A percentile compares a stretch with the other conserved stretches of the same genome.
Conservation (phyloP, 1,140 invertebrate genomes). For the Mactra quadrangularis region DNA sequence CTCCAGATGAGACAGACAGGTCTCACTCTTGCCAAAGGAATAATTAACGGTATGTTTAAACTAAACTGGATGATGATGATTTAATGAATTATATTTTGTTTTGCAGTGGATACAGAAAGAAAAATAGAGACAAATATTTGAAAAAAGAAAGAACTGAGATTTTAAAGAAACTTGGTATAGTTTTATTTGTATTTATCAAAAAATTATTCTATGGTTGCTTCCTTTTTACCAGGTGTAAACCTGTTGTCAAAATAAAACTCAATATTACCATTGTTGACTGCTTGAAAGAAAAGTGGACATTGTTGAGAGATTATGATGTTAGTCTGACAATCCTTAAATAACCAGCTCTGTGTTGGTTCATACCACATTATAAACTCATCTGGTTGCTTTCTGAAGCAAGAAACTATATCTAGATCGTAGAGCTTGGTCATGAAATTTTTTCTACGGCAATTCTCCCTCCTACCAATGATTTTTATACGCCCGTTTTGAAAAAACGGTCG, state of each 20-base stretch:
- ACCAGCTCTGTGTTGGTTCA: no score
- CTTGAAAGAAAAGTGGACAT: background rate
- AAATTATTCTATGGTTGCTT: background rate
- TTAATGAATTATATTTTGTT: background rate
- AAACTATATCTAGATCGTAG: no score
- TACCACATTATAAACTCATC: no score
- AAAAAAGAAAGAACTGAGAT: constrained; percentile 30
- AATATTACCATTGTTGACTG: background rate
- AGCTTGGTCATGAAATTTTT: no score
- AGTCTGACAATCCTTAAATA: background rate
- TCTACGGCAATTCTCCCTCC: no score
- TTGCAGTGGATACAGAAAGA: constrained; percentile 17
- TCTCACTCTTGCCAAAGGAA: no score
- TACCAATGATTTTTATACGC: no score
- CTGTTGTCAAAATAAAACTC: background rate
- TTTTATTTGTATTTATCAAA: background rate
- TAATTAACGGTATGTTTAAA: no score
- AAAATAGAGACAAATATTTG: background rate
- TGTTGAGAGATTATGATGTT: background rate
- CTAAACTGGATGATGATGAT: no score
- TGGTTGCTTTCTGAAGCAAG: no score
- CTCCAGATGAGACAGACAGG: no score
- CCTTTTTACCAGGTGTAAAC: background rate
- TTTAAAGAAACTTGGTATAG: constrained; percentile 15
- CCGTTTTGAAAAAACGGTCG: no score